A percentile compares a stretch with the other conserved stretches of the same genome.
Conservation (phyloP, 2,888 invertebrate genomes). For the Alentia gelatinosa region DNA sequence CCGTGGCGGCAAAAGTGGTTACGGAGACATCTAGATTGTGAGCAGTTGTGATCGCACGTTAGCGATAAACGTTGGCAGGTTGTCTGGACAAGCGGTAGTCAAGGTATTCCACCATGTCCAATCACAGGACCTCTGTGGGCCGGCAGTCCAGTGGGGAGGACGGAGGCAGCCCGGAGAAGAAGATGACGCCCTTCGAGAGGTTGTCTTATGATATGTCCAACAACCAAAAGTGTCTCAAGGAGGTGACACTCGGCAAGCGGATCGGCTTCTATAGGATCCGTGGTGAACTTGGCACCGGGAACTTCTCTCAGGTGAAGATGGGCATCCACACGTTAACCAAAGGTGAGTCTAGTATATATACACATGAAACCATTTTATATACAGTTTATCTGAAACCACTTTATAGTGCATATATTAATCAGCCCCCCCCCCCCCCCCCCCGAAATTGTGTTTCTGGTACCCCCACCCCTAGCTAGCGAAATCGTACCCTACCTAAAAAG, state of each 20-base stretch:
- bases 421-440: too few species aligned
- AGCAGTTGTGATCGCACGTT: neutral
- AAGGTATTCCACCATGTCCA: neutral
- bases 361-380: neutral
- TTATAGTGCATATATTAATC: too few species aligned
- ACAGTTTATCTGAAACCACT: too few species aligned
- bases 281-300: constrained; percentile 88
- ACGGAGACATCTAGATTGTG: neutral
- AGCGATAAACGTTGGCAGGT: neutral
- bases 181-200: constrained; percentile 74
- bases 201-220: constrained; percentile 75
- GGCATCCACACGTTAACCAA: constrained; percentile 88
- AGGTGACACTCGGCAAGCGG: constrained; percentile 87
- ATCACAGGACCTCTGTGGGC: neutral
- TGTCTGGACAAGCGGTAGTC: neutral
- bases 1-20: neutral
- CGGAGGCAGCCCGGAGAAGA: constrained; percentile 43
- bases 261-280: constrained; percentile 88
- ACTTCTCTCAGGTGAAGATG: constrained; percentile 90
- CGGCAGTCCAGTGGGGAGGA: neutral
- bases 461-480: too few species aligned
- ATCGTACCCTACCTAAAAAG: too few species aligned
- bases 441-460: too few species aligned
- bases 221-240: constrained; percentile 81
- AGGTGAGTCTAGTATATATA: constrained; percentile 81